Conservation (phyloP, 2,888 invertebrate species). For the Ashinkailepas kermadecensis region DNA sequence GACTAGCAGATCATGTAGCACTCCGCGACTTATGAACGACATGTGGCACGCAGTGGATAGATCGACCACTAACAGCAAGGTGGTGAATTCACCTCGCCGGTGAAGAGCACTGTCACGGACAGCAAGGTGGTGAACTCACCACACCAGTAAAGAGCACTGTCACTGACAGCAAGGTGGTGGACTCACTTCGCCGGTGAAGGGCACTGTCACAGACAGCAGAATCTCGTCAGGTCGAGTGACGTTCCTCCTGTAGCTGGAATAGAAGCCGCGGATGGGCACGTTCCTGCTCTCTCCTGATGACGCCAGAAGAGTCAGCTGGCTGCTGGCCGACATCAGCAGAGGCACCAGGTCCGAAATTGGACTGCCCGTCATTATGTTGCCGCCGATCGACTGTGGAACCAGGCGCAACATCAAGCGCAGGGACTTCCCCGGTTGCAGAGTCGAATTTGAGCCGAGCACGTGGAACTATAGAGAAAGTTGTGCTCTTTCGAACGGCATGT, state of each 20-base stretch:
- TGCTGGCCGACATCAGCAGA: constrained; percentile 68
- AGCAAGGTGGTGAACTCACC: constrained; percentile 48
- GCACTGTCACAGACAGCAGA: constrained; percentile 68
- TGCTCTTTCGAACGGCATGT: too few species aligned
- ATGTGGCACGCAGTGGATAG: too few species aligned
- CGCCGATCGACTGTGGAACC: constrained; percentile 61
- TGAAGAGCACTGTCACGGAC: constrained; percentile 69
- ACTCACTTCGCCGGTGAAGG: constrained; percentile 53
- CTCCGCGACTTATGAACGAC: too few species aligned
- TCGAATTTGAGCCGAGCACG: too few species aligned
- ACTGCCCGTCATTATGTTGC: constrained; percentile 90
- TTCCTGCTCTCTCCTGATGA: constrained; percentile 64
- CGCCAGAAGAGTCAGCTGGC: constrained; percentile 36
- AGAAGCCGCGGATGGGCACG: constrained; percentile 40
- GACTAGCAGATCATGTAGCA: too few species aligned
- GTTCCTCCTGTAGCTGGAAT: constrained; percentile 63
- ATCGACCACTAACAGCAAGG: too few species aligned
- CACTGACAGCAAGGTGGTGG: constrained; percentile 55
- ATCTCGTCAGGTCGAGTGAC: constrained; percentile 65
- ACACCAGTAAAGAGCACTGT: constrained; percentile 63
- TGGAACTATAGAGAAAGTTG: too few species aligned
- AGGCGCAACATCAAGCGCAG: not conserved
- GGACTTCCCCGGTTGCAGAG: too few species aligned
- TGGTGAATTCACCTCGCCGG: constrained; percentile 38
- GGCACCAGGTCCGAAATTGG: constrained; percentile 95